These are phyloP conservation scores for Varecia variegata DNA, from an alignment of 2,797 vertebrate species.

Conservation along the genomic window DNA sequence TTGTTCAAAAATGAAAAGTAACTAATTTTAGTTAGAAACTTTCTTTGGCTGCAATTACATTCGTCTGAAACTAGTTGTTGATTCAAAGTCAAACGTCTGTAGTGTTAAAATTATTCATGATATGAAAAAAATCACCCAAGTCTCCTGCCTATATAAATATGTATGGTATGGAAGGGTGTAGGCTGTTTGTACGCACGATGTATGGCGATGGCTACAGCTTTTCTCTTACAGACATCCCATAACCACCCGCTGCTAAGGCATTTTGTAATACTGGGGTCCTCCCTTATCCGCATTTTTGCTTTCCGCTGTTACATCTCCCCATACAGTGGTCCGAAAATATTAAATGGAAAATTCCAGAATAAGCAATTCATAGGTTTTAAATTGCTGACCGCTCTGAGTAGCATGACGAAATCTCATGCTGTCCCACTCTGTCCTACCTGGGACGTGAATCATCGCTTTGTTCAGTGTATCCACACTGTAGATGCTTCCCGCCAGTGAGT, in stretches of 20 bases:
- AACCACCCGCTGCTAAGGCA: conserved; percentile 72
- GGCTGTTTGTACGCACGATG: conserved; percentile 76
- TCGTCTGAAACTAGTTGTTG: conserved; percentile 63
- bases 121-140: conserved; percentile 67
- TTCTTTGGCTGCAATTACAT: conserved; percentile 68
- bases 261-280: conserved; percentile 65
- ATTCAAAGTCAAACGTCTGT: conserved; percentile 76
- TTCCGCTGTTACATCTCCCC: not conserved
- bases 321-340: not conserved
- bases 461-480: too few species aligned
- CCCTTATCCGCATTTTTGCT: not conserved
- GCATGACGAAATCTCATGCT: not conserved
- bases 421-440: not conserved
- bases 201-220: conserved; percentile 67
- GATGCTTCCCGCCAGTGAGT: not conserved
- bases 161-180: conserved; percentile 67
- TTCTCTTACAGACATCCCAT: conserved; percentile 71
- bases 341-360: not conserved
- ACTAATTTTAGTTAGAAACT: conserved; percentile 67
- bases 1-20: conserved; percentile 70
- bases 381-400: not conserved
- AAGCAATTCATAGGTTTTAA: not conserved
- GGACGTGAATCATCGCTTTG: not conserved
- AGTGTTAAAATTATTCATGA: conserved; percentile 77
- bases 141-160: conserved; percentile 78